Evolutionary conservation across 1,140 invertebrate genomes (phyloP), one percentile per base, ranked within the genome.

Genomic region (Cephus cinctus): DNA sequence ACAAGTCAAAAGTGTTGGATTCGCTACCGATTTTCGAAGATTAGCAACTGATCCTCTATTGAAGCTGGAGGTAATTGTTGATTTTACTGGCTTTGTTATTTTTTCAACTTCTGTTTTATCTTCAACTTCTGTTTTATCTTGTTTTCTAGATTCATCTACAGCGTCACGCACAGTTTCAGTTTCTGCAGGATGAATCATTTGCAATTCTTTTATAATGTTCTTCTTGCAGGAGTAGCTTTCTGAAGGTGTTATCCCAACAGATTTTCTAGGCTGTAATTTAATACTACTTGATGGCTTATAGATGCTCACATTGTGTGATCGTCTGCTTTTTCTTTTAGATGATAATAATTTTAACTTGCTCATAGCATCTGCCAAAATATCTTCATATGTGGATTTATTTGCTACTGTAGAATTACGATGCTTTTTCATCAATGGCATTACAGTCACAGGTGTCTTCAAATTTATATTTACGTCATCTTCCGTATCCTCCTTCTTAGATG

Each of bases 361-460:
- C 40, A 65, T 50, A 2, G 61, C 63, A 20, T 65, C 59, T 0
- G 36, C 43, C 0, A 72, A 41, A 9, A 66, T 48, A 18, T 69
- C 50, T 2, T 70, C 59, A 14, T 64, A 62, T 3, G 63, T 70
- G 1, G 35, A 54, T 42, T 67, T 56, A 14, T 16, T 50, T 0
- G 34, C 1, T 3, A 16, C 6, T n/a, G 36, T 14, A n/a, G 50
- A 50, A 9, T 64, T 56, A 15, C 59, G 60, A 19, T 50, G 56
- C 16, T 51, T 52, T 11, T 51, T 57, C 5, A 31, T 43, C 27
- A 45, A 56, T 6, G 60, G 54, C 5, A 58, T 42, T 5, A 63
- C 50, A 4, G 44, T 65, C 12, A 61, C 47, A 8, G 56, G 50
- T 4, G 55, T 52, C 40, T 47, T 54, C 35, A 65, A 56, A 1